Percentiles rank a stretch among this genome's conserved stretches.
Evolutionary conservation across 2,113 vertebrate species (phyloP).

Genomic region (Scomber japonicus): DNA sequence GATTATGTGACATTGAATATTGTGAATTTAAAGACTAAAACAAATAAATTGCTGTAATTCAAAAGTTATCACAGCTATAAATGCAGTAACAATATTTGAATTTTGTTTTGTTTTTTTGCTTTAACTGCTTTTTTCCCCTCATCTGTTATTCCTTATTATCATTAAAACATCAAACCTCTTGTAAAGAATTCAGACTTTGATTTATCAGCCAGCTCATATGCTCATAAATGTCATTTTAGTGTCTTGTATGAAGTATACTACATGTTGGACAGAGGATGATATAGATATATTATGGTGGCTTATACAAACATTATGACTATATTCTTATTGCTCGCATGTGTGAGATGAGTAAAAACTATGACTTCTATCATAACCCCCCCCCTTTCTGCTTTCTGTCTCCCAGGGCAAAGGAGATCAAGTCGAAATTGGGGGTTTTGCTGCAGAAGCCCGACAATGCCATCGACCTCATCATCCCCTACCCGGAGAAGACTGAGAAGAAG

Average conservation of each 20-base stretch:
- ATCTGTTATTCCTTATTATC: not conserved
- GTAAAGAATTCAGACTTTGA: not conserved
- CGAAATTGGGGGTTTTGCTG: constrained; percentile 93
- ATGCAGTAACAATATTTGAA: not conserved
- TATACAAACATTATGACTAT: not conserved
- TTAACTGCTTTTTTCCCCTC: too few species aligned
- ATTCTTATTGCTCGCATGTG: not conserved
- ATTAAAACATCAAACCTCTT: not conserved
- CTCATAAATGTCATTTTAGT: not conserved
- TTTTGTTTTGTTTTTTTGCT: not conserved
- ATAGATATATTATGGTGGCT: not conserved
- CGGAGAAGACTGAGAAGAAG: constrained; percentile 94
- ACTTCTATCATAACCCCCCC: not conserved
- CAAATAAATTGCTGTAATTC: not conserved
- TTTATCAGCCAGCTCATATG: not conserved
- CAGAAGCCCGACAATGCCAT: constrained; percentile 93
- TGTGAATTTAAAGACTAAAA: too few species aligned
- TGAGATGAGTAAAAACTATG: not conserved
- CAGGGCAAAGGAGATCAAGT: constrained; percentile 98
- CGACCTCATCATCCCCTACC: constrained; percentile 93
- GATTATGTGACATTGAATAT: too few species aligned
- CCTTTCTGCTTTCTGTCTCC: constrained; percentile 36
- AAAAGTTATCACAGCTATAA: not conserved
- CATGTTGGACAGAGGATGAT: not conserved
- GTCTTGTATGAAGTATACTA: not conserved